Base-by-base conservation (phyloP, 1,140 invertebrate genomes). In the Venturia canescens region DNA sequence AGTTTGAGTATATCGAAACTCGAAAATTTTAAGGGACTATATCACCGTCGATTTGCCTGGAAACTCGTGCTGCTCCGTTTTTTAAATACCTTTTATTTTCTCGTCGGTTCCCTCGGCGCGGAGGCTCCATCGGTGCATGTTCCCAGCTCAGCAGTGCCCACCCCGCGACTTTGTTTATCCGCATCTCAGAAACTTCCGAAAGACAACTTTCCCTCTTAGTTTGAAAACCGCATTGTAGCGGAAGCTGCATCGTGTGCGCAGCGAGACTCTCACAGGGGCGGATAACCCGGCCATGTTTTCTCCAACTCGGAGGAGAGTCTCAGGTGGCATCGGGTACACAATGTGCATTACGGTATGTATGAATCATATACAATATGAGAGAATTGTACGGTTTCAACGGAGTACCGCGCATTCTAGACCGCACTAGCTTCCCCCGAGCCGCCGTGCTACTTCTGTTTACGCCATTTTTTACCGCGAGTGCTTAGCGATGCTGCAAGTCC, bases 191-290 rank as follows among this genome's bases (percentile, higher is more conserved):
- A 63, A 63, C 60, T 63, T 63, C 21, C 5, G 27, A 63, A 23
- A 26, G 60, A 63, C 60, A 63, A 63, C 60, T 63, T 63, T 63
- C 60, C 60, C 60, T 63, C 60, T 63, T 63, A 63, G 60, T 79
- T 72, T 79, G 18, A 31, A 53, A 72, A 29, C 67, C 57, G 66
- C 29, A 69, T 16, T 23, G 44, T 23, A 13, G 38, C 15, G 48
- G 48, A 48, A 74, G 23, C 27, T 31, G 18, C 66, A 29, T 69
- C 29, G 66, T 34, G 29, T 3, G 9, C n/a, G n/a, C n/a, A n/a
- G 9, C 18, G 5, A 18, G 66, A 69, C 16, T 18, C 27, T 69
- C 66, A 1, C 29, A 4, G 27, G 16, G 27, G 27, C 66, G 29
- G 29, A 69, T 69, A 29, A 66, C 60, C 60, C 23, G 29, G 66